Evolutionary conservation across 2,888 invertebrate species (phyloP).

Genomic region (Macrosiphum euphorbiae): DNA sequence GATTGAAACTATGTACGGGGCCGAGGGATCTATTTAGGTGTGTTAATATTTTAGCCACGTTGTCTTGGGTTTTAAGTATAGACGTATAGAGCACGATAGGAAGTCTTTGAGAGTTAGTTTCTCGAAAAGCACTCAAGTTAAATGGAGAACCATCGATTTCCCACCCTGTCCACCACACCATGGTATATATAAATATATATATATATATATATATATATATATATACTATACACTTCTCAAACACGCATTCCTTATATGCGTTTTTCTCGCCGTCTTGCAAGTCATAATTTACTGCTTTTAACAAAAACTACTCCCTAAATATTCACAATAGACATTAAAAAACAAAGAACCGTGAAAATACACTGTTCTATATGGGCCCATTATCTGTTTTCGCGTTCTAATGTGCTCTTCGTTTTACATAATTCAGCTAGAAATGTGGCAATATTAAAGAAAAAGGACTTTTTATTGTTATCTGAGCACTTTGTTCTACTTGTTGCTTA

Average conservation of each 20-base stretch:
- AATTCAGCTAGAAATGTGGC: neutral
- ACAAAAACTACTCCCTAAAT: conserved; percentile 21
- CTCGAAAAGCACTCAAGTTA: conserved; percentile 46
- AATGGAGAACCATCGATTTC: conserved; percentile 48
- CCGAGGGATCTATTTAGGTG: conserved; percentile 9
- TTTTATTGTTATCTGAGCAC: neutral
- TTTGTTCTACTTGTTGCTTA: conserved; percentile 33
- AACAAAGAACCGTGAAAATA: neutral
- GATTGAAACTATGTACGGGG: conserved; percentile 1
- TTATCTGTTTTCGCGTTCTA: neutral
- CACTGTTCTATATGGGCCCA: neutral
- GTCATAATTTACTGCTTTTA: conserved; percentile 15
- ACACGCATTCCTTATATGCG: neutral
- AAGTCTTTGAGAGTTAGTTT: neutral
- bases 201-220: neutral
- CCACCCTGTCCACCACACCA: neutral
- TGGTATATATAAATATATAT: neutral
- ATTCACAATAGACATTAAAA: conserved; percentile 1
- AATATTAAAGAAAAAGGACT: conserved; percentile 10
- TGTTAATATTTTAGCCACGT: conserved; percentile 28
- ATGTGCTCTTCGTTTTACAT: conserved; percentile 13
- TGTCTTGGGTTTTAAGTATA: conserved; percentile 20
- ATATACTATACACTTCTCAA: neutral
- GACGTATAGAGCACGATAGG: neutral
- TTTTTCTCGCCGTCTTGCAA: neutral